These are phyloP conservation scores for Helobdella robusta DNA, from an alignment of 2,888 invertebrate species.

Conservation along the genomic window DNA sequence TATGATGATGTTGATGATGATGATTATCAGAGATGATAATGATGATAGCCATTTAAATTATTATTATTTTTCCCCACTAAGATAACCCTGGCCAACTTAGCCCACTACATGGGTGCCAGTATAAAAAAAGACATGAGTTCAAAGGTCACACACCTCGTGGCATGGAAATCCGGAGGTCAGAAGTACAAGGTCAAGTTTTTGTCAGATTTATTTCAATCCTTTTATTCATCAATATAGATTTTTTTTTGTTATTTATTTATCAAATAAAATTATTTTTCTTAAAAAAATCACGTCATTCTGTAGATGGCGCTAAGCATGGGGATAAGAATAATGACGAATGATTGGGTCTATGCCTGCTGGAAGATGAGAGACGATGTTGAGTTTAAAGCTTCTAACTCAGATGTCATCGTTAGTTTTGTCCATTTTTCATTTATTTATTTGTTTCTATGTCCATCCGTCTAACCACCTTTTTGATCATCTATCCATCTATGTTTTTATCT, in stretches of 20 bases:
- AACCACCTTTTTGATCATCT: background rate
- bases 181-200: constrained; percentile 71
- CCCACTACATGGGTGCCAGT: constrained; percentile 92
- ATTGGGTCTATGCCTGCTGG: constrained; percentile 84
- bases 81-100: constrained; percentile 63
- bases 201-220: too few relatives aligned
- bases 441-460: background rate
- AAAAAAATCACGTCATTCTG: background rate
- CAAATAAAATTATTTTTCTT: too few relatives aligned
- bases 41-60: background rate
- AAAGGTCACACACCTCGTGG: constrained; percentile 79
- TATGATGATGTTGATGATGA: too few relatives aligned
- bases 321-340: constrained; percentile 73
- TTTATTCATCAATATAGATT: too few relatives aligned
- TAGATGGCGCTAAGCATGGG: constrained; percentile 79
- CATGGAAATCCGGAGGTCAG: constrained; percentile 71
- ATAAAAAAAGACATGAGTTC: constrained; percentile 80
- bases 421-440: too few relatives aligned
- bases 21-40: too few relatives aligned
- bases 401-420: constrained; percentile 13
- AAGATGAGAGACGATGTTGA: constrained; percentile 57
- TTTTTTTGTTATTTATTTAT: too few relatives aligned
- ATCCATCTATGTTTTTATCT: too few relatives aligned
- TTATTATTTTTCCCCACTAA: too few relatives aligned
- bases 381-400: constrained; percentile 63